These are phyloP conservation scores for Carduelis carduelis DNA, from an alignment of 2,797 vertebrate species.

Conservation along the genomic window DNA sequence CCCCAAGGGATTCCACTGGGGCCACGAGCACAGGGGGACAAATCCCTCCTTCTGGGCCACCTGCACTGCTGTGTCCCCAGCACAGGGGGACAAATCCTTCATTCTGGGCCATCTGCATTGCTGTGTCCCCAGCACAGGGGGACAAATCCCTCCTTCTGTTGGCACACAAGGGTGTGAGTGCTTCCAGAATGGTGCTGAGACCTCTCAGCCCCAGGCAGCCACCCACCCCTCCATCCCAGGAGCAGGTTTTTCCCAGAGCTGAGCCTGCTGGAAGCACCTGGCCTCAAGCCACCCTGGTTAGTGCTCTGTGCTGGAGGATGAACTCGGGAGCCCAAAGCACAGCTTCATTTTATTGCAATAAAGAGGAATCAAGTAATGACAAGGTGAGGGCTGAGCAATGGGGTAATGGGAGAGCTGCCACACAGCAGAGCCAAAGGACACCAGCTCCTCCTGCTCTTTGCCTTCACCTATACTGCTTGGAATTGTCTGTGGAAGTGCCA, in stretches of 20 bases:
- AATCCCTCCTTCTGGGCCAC: background rate
- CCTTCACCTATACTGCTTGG: rapidly evolving
- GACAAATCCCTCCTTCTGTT: background rate
- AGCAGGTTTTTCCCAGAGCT: background rate
- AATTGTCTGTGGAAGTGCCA: background rate
- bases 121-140: background rate
- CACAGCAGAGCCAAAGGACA: background rate
- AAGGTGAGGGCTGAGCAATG: background rate
- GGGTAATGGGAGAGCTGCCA: background rate
- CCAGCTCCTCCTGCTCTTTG: background rate
- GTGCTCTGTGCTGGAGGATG: background rate
- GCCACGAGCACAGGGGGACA: background rate
- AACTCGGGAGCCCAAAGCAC: rapidly evolving
- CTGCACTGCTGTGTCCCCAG: rapidly evolving
- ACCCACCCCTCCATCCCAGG: background rate
- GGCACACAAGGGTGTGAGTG: background rate
- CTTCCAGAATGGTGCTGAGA: background rate
- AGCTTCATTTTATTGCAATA: slow-evolving; percentile 23
- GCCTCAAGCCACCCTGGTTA: background rate
- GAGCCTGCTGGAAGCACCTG: background rate
- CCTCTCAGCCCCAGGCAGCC: background rate
- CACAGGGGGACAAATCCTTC: background rate
- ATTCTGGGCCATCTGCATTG: rapidly evolving
- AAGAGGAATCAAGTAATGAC: background rate
- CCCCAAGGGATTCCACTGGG: background rate